phyloP scores from a whole-genome alignment of 2,797 vertebrate genomes.

The Aselliscus stoliczkanus region DNA sequence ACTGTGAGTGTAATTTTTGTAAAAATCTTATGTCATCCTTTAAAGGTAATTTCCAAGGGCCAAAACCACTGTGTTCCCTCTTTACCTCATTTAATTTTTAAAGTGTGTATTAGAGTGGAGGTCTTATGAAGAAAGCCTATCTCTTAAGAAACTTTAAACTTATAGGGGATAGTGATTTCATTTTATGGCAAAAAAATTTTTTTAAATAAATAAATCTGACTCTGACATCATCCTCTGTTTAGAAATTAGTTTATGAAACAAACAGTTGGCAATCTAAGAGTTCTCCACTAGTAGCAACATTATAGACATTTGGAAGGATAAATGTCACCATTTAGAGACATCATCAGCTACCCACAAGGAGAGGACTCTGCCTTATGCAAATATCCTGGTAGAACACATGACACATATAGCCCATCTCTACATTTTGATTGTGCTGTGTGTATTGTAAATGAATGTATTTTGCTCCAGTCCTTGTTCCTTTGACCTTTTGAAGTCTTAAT shows the following conservation, averaged over 20 bases:
- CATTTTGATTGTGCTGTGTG: neutral
- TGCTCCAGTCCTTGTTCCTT: neutral
- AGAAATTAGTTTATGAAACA: conserved; percentile 36
- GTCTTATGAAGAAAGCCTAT: neutral
- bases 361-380: neutral
- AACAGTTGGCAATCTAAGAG: neutral
- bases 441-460: conserved; percentile 35
- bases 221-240: neutral
- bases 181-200: neutral
- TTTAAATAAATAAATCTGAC: neutral
- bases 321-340: neutral
- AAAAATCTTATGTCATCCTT: conserved; percentile 4
- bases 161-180: neutral
- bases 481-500: conserved; percentile 58
- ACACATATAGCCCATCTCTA: neutral
- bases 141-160: neutral
- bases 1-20: conserved; percentile 17
- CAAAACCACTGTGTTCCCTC: neutral
- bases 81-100: neutral
- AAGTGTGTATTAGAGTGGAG: neutral
- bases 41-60: neutral
- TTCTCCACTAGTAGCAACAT: neutral
- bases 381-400: neutral
- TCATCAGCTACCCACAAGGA: neutral
- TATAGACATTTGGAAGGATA: neutral